Base-by-base conservation (phyloP, 1,140 invertebrate genomes). In the Aphaenogaster ashmeadi region DNA sequence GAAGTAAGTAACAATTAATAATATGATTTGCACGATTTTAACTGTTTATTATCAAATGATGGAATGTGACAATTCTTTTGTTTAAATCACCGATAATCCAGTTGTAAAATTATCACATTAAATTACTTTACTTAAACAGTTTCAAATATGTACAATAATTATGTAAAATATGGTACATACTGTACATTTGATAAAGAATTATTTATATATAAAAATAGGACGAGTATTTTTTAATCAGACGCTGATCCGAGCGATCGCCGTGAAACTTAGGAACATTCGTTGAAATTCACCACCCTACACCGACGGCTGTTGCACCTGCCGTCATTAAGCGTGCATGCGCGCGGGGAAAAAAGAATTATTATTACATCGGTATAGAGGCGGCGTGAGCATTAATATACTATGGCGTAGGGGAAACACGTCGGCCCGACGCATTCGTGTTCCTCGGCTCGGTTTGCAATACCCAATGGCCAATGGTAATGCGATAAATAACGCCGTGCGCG, bases 311-410 rank as follows among this genome's bases (percentile, higher is more conserved):
- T 41, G 80, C 80, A 84, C 80, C 80, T 84, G 80, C 80, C 80
- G 56, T 84, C 80, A 84, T 84, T 84, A 84, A 84, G 69, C 69
- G 80, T 38, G 80, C 80, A 83, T 58, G 67, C 78, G 67, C 60
- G 52, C 52, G 18, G 41, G 33, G 56, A 47, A 50, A 83, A 84
- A 84, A 74, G 54, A 84, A 84, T 84, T 58, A 84, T 84, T 84
- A 74, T 84, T 83, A 72, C 50, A 58, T 83, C 52, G 67, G 64
- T 38, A 72, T 52, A 83, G 64, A 67, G 79, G 67, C 54, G 66
- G 79, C 21, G 66, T 56, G 79, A 83, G 54, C 79, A 83, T 83
- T 83, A 83, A 83, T 83, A 83, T 83, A 83, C 67, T 72, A 60
- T 60, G 79, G 79, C 44, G 62, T n/a, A 54, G 44, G 64, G 78